Evolutionary conservation across 2,888 invertebrate species (phyloP).

Genomic region (Acanthosoma haemorrhoidale): DNA sequence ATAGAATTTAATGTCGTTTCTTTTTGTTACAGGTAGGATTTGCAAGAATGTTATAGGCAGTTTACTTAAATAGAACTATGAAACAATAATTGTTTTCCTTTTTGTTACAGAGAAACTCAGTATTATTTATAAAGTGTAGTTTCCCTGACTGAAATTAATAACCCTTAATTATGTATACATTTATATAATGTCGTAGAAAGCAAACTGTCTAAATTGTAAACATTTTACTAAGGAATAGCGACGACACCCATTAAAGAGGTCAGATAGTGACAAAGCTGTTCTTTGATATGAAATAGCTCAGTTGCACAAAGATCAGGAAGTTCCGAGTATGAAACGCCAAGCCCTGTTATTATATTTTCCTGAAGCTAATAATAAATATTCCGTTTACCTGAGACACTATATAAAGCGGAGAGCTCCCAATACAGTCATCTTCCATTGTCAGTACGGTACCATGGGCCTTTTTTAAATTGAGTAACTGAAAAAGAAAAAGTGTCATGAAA

Average conservation of each 20-base stretch:
- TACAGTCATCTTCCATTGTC: conserved; percentile 16
- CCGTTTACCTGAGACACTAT: neutral
- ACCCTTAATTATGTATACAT: neutral
- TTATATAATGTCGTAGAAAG: no score
- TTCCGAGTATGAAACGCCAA: no score
- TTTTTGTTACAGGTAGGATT: neutral
- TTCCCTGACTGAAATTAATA: neutral
- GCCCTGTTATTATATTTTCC: no score
- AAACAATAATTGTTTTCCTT: neutral
- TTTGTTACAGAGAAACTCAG: neutral
- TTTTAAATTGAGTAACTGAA: conserved; percentile 26
- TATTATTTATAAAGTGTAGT: neutral
- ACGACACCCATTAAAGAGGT: no score
- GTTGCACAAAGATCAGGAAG: no score
- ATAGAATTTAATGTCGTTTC: neutral
- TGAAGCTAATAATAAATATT: no score
- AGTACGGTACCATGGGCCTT: neutral
- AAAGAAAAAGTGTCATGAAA: neutral
- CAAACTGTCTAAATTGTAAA: no score
- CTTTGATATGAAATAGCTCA: neutral
- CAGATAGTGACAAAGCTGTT: no score
- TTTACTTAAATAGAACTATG: no score
- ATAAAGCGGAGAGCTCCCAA: conserved; percentile 9
- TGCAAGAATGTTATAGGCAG: no score
- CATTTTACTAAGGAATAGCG: no score